Percentiles rank a stretch among this genome's conserved stretches.
Evolutionary conservation across 1,140 invertebrate genomes (phyloP).

Genomic region (Diachasmimorpha longicaudata): DNA sequence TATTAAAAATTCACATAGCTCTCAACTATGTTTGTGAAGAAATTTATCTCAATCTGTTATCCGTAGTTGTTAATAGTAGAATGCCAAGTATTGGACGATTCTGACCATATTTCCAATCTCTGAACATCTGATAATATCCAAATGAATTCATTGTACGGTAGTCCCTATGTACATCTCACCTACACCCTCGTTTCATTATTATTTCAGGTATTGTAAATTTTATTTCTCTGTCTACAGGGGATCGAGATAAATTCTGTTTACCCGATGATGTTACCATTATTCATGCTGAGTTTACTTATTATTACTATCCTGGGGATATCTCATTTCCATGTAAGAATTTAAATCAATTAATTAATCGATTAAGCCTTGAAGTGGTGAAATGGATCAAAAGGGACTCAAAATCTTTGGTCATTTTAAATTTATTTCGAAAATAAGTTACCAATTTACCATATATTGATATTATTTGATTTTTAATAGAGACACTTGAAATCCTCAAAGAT

Average conservation of each 20-base stretch:
- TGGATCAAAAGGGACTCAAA: neutral
- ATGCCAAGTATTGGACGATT: neutral
- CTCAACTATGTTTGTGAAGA: neutral
- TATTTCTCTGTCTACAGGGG: constrained; percentile 66
- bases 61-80: neutral
- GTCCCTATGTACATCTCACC: neutral
- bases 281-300: constrained; percentile 95
- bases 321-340: constrained; percentile 84
- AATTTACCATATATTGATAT: no score
- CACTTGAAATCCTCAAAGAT: no score
- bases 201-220: constrained; percentile 15
- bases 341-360: neutral
- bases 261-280: constrained; percentile 88
- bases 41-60: neutral
- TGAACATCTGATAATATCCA: neutral
- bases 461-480: no score
- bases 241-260: constrained; percentile 81
- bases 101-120: neutral
- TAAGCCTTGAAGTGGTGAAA: neutral
- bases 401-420: neutral
- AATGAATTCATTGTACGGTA: neutral
- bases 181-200: neutral
- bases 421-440: no score
- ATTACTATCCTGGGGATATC: constrained; percentile 94
- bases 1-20: neutral